Evolutionary conservation across 30 jellyfish, hydroid and myxozoan species (phyloP), one percentile per base, ranked within the genome.

Genomic region (Aurelia sp.): DNA sequence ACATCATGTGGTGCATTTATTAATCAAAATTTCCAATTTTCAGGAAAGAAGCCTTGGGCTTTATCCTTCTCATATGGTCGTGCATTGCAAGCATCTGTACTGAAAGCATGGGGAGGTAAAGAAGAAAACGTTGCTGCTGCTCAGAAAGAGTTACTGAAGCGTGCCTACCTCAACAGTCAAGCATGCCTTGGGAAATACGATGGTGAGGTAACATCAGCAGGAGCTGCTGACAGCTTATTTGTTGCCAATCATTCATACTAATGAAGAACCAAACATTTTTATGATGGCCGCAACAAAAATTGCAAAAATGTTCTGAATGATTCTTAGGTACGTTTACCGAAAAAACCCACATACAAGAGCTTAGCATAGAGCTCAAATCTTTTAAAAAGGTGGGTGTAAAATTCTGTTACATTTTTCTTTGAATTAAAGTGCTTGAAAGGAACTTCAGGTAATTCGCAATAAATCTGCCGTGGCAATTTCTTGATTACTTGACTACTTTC

Each of bases 71-170:
- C 98, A 13, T 96, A 86, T 81, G 99, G 98, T 41, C 97, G 99
- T 35, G 99, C 99, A 18, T 81, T 96, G 77, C 99, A 96, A 72
- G 98, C 98, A 19, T 80, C 97, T 20, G 98, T 89, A 13, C 63
- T 96, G 83, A 83, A 78, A 35, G 97, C 97, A 68, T 96, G 99
- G 99, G 94, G 89, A 33, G 99, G 99, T n/a, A 96, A 96, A 47
- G 61, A 40, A 9, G 99, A 96, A 75, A 91, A 91, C 52, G 96
- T 96, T 4, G 86, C 90, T 3, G 96, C 91, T 6, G 99, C 98
- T 13, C 99, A 96, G 63, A 88, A 96, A 61, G 97, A 71, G 53
- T 67, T 96, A 70, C 11, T 91, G 61, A 82, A 82, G 37, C 71
- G 99, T 50, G 92, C 98, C 16, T 64, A 16, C 63, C 67, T 96